Evolutionary conservation across 2,797 vertebrate species (phyloP).

Genomic region (Antrozous pallidus): DNA sequence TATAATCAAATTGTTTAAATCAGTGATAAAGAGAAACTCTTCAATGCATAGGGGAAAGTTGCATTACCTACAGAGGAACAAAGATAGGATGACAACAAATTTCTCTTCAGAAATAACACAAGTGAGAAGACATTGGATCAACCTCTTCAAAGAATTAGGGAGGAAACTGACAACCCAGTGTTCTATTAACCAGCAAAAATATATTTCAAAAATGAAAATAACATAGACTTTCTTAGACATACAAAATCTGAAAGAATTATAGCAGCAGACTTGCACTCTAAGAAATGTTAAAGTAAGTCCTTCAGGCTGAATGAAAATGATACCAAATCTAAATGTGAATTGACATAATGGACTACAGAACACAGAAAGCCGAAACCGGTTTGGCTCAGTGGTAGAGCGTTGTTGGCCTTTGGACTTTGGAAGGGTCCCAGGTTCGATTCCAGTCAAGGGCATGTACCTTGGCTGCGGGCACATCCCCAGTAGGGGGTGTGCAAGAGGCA

Average conservation of each 20-base stretch:
- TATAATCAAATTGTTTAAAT: conserved; percentile 6
- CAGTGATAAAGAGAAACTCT: neutral
- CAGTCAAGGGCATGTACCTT: too few species aligned
- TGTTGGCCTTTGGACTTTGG: too few species aligned
- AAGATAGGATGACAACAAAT: neutral
- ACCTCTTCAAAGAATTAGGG: neutral
- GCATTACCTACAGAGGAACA: neutral
- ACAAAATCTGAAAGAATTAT: neutral
- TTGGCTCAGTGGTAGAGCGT: too few species aligned
- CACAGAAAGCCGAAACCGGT: too few species aligned
- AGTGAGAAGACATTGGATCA: neutral
- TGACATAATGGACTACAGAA: neutral
- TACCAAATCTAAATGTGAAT: neutral
- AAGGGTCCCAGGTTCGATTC: too few species aligned
- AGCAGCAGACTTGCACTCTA: neutral
- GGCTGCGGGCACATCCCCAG: too few species aligned
- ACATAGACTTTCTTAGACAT: neutral
- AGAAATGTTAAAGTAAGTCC: neutral
- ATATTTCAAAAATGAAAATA: neutral
- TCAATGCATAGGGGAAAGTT: neutral
- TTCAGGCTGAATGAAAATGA: neutral
- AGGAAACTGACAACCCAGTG: neutral
- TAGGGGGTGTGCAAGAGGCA: too few species aligned
- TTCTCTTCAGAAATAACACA: neutral
- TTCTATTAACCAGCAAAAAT: neutral